Evolutionary conservation across 2,888 invertebrate genomes (phyloP).

Genomic region (Aphodius sticticus): DNA sequence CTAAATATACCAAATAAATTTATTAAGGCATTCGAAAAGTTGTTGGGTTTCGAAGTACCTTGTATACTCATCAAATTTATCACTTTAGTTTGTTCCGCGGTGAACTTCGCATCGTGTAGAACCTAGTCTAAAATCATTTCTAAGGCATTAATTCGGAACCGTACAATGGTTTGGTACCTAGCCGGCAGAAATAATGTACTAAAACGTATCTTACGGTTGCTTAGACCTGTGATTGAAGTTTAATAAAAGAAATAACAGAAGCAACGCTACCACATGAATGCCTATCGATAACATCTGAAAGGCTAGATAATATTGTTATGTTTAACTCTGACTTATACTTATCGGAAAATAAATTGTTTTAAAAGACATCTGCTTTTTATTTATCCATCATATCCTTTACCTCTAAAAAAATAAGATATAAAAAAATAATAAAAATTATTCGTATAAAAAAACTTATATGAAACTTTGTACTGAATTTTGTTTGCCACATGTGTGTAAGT

Average conservation of each 20-base stretch:
- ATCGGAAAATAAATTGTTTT: conserved; percentile 58
- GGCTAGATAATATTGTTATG: conserved; percentile 58
- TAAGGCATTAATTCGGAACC: neutral
- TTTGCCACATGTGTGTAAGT: no score
- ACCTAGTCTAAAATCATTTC: conserved; percentile 14
- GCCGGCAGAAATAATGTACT: conserved; percentile 37
- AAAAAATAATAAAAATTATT: no score
- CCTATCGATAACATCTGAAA: conserved; percentile 53
- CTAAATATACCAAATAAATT: conserved; percentile 37
- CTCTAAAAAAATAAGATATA: neutral
- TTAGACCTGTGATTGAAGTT: conserved; percentile 55
- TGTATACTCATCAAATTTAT: conserved; percentile 22
- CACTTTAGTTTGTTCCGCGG: conserved; percentile 11
- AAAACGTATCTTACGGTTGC: conserved; percentile 43
- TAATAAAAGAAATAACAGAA: conserved; percentile 43
- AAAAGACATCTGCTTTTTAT: conserved; percentile 37
- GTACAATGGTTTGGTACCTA: conserved; percentile 33
- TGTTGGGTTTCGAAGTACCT: conserved; percentile 48
- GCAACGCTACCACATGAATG: conserved; percentile 50
- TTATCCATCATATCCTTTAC: neutral
- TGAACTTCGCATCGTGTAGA: neutral
- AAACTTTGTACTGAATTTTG: no score
- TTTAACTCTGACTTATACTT: conserved; percentile 58
- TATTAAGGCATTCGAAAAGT: conserved; percentile 30
- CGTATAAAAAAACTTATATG: no score